Evolutionary conservation across 2,113 vertebrate species (phyloP).

Genomic region (Ploceus nigricollis): DNA sequence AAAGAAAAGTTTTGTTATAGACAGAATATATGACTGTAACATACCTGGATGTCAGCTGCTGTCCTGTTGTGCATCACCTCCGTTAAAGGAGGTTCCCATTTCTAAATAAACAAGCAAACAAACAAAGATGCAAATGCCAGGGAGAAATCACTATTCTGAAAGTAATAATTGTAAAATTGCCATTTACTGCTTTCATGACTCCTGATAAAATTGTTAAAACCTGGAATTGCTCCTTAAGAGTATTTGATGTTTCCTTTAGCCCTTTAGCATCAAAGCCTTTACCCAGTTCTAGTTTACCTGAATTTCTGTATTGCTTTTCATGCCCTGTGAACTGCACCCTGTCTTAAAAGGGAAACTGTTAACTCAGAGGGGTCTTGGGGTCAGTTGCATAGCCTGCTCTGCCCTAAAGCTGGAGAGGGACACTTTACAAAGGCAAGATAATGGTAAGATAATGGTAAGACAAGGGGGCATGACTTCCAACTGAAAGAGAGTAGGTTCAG

Average conservation of each 20-base stretch:
- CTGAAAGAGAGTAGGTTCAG: neutral
- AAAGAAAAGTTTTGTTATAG: neutral
- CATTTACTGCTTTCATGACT: neutral
- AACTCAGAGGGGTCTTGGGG: neutral
- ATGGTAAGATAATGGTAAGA: neutral
- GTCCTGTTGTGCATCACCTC: neutral
- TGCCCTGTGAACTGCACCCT: neutral
- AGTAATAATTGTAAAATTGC: neutral
- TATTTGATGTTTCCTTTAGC: neutral
- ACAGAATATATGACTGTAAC: neutral
- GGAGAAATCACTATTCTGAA: neutral
- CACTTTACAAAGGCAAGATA: neutral
- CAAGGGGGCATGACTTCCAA: neutral
- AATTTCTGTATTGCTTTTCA: neutral
- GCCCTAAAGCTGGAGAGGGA: neutral
- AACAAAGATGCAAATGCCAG: fast-evolving
- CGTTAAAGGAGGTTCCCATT: neutral
- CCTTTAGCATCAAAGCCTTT: neutral
- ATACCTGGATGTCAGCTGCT: neutral
- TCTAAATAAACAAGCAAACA: neutral
- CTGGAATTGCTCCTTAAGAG: neutral
- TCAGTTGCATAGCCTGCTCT: neutral
- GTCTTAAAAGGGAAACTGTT: neutral
- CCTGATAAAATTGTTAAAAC: neutral
- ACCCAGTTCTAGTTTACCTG: neutral